phyloP scores from a whole-genome alignment of 2,888 invertebrate species.

The Pyrochroa serraticornis region DNA sequence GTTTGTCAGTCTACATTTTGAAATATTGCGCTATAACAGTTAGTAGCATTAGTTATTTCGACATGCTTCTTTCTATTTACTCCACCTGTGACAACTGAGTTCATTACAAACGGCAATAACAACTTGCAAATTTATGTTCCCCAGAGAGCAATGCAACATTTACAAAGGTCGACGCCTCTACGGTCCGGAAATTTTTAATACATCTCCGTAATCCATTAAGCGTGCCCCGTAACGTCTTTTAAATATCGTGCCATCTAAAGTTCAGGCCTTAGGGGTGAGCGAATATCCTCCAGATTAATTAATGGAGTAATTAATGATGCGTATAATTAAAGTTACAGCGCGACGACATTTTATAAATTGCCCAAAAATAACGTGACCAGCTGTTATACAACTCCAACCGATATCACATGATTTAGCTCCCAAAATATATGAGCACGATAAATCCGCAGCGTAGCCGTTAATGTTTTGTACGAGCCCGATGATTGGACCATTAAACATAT shows the following conservation, averaged over 20 bases:
- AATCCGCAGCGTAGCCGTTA: conserved; percentile 31
- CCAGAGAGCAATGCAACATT: too few relatives aligned
- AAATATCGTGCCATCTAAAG: conserved; percentile 27
- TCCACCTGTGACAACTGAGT: too few relatives aligned
- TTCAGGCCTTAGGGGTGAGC: conserved; percentile 18
- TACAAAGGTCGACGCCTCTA: too few relatives aligned
- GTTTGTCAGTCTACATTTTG: too few relatives aligned
- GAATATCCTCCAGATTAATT: conserved; percentile 30
- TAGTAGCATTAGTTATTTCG: too few relatives aligned
- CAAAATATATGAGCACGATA: conserved; percentile 15
- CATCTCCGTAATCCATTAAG: too few relatives aligned
- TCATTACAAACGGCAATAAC: too few relatives aligned
- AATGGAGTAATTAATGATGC: conserved; percentile 36
- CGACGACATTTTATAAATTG: conserved; percentile 42
- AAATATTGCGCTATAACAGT: too few relatives aligned
- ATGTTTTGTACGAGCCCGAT: conserved; percentile 24
- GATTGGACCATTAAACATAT: conserved; percentile 1
- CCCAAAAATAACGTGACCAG: conserved; percentile 40
- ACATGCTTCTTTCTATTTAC: too few relatives aligned
- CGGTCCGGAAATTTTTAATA: too few relatives aligned
- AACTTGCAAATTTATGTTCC: too few relatives aligned
- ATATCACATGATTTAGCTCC: conserved; percentile 34
- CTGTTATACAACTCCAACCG: conserved; percentile 35
- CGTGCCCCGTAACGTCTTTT: conserved; percentile 14
- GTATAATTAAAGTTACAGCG: conserved; percentile 38